phyloP scores from a whole-genome alignment of 2,888 invertebrate genomes.

The Lobophora halterata region DNA sequence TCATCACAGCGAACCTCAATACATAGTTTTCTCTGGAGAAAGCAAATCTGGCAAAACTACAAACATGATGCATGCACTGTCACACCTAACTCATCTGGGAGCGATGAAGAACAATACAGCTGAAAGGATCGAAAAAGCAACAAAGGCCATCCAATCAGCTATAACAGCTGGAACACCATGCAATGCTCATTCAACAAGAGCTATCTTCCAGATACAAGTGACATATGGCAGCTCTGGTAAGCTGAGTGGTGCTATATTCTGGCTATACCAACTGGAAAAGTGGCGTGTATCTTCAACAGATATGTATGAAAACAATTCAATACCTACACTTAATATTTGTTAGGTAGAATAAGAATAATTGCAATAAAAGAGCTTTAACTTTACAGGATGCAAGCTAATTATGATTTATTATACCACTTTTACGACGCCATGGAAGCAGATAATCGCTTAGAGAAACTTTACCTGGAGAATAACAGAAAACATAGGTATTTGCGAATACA shows the following conservation, averaged over 20 bases:
- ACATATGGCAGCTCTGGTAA: slow-evolving; percentile 93
- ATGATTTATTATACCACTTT: slow-evolving; percentile 94
- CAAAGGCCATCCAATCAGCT: slow-evolving; percentile 87
- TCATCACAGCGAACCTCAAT: slow-evolving; percentile 92
- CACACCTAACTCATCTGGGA: slow-evolving; percentile 91
- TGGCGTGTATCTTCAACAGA: slow-evolving; percentile 91
- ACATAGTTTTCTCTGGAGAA: slow-evolving; percentile 94
- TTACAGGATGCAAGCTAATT: slow-evolving; percentile 91
- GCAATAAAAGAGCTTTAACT: slow-evolving; percentile 26
- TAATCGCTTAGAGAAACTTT: slow-evolving; percentile 84
- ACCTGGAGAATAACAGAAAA: slow-evolving; percentile 84
- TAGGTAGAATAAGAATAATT: too few species aligned
- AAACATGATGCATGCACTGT: slow-evolving; percentile 88
- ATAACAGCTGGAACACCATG: slow-evolving; percentile 92
- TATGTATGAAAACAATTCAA: slow-evolving; percentile 79
- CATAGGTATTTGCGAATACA: slow-evolving; percentile 88
- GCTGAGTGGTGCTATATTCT: slow-evolving; percentile 93
- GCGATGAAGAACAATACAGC: slow-evolving; percentile 85
- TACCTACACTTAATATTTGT: too few species aligned
- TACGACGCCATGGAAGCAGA: slow-evolving; percentile 90
- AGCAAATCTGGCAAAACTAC: slow-evolving; percentile 95
- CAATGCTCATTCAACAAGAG: slow-evolving; percentile 92
- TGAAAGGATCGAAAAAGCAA: slow-evolving; percentile 83
- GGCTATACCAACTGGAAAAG: slow-evolving; percentile 93
- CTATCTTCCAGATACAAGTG: slow-evolving; percentile 88